Evolutionary conservation across 2,113 vertebrate species (phyloP).

Genomic region (Ictalurus furcatus): DNA sequence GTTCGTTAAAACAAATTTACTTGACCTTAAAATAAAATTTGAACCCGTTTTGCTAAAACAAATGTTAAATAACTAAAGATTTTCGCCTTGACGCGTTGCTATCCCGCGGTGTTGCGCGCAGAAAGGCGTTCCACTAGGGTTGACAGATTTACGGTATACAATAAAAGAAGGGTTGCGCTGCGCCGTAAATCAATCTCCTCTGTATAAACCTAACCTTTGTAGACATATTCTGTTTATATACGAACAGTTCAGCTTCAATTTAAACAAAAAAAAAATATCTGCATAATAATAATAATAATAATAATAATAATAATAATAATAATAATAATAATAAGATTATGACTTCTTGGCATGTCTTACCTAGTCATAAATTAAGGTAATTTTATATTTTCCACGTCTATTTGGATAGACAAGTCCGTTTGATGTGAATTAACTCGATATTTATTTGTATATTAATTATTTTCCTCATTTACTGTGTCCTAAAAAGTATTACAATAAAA

Average conservation of each 20-base stretch:
- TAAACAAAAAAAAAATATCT: not conserved
- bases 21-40: not conserved
- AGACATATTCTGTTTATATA: conserved; percentile 55
- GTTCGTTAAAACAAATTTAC: not conserved
- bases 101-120: conserved; percentile 19
- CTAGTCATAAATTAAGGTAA: not conserved
- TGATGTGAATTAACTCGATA: not conserved
- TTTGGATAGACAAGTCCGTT: not conserved
- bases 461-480: not conserved
- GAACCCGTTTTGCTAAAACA: not conserved
- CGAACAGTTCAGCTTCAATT: not conserved
- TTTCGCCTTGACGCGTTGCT: conserved; percentile 11
- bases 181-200: conserved; percentile 86
- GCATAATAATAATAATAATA: conserved; percentile 21
- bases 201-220: conserved; percentile 72
- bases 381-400: not conserved
- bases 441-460: not conserved
- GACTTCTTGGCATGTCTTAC: not conserved
- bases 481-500: not conserved
- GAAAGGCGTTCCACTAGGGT: conserved; percentile 59
- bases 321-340: not conserved
- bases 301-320: conserved; percentile 19
- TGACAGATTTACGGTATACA: conserved; percentile 91
- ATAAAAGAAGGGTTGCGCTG: conserved; percentile 80
- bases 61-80: conserved; percentile 28